Evolutionary conservation across 2,888 invertebrate species (phyloP).

Genomic region (Leucania comma): DNA sequence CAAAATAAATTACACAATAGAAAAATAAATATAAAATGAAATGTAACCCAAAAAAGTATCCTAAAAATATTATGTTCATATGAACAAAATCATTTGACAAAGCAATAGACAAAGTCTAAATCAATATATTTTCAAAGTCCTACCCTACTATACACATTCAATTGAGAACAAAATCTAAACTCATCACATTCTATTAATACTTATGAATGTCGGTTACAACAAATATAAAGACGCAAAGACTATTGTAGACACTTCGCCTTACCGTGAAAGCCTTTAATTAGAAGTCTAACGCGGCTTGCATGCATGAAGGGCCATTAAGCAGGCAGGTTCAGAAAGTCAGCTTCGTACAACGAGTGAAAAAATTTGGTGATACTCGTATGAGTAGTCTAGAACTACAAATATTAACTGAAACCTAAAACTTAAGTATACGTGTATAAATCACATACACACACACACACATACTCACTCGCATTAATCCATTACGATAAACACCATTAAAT

Average conservation of each 20-base stretch:
- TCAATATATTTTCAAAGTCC: background rate
- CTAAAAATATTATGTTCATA: no score
- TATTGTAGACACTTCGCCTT: slow-evolving; percentile 34
- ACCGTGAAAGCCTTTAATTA: slow-evolving; percentile 53
- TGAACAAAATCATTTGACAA: no score
- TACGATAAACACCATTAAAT: no score
- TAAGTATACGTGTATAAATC: no score
- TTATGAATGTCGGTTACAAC: background rate
- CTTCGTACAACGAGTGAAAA: background rate
- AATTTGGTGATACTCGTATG: no score
- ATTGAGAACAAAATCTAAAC: background rate
- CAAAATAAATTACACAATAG: no score
- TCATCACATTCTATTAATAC: slow-evolving; percentile 8
- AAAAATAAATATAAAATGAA: no score
- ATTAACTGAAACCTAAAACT: no score
- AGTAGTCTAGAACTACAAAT: no score
- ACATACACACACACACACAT: no score
- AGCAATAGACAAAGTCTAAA: background rate
- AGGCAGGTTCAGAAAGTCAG: background rate
- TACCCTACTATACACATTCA: background rate
- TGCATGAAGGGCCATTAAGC: background rate
- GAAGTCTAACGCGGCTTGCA: slow-evolving; percentile 36
- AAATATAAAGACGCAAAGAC: slow-evolving; percentile 10
- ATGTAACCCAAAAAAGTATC: no score
- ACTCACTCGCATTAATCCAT: no score